Conservation (phyloP, 2,797 vertebrate genomes). For the Typhlichthys eigenmanni region DNA sequence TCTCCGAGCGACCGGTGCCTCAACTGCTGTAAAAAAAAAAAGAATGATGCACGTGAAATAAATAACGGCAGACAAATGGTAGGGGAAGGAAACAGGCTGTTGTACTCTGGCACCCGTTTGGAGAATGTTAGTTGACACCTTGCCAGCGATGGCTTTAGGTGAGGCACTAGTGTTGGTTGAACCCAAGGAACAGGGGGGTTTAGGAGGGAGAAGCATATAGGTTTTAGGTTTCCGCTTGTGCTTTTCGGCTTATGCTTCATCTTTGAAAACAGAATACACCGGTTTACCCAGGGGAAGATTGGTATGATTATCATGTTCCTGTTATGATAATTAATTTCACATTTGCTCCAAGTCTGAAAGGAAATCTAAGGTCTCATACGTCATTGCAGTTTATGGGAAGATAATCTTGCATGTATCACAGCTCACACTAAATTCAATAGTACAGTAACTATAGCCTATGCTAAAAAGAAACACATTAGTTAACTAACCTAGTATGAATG, state of each 20-base stretch:
- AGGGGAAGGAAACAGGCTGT: slow-evolving; percentile 45
- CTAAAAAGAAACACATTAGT: neutral
- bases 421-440: neutral
- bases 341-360: neutral
- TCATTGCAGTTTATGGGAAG: neutral
- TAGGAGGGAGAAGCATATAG: neutral
- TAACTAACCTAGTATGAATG: neutral
- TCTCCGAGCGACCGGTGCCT: slow-evolving; percentile 45
- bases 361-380: neutral
- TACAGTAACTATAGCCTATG: neutral
- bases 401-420: too few relatives aligned
- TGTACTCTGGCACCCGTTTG: slow-evolving; percentile 52
- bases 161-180: slow-evolving; percentile 19
- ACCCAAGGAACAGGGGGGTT: slow-evolving; percentile 16
- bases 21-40: neutral
- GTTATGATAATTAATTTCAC: neutral
- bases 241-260: neutral
- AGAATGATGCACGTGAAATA: slow-evolving; percentile 52
- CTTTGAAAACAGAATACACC: too few relatives aligned
- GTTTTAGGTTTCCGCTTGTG: neutral
- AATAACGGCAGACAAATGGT: slow-evolving; percentile 67
- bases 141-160: slow-evolving; percentile 19
- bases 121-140: slow-evolving; percentile 41
- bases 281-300: too few relatives aligned
- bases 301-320: neutral